Evolutionary conservation across 2,888 invertebrate species (phyloP).

Genomic region (Smittia sp.): DNA sequence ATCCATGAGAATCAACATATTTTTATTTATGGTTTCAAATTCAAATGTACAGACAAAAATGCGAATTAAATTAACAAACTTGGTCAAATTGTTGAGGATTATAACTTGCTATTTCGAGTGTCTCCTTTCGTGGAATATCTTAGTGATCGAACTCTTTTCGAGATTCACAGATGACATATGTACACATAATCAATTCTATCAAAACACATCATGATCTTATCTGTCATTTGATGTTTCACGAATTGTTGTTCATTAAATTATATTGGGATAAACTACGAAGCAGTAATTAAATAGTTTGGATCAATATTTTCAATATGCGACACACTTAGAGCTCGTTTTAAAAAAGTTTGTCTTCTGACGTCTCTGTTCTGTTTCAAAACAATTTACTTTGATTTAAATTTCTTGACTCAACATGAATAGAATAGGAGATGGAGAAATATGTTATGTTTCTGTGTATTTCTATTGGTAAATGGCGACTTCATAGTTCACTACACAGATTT

Average conservation of each 20-base stretch:
- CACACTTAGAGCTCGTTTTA: background rate
- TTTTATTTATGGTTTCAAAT: background rate
- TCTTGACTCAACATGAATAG: background rate
- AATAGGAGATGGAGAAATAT: background rate
- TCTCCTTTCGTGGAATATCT: too few relatives aligned
- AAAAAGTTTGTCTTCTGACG: background rate
- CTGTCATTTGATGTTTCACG: background rate
- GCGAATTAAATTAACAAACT: background rate
- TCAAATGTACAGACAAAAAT: background rate
- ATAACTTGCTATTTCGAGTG: background rate
- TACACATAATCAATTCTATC: background rate
- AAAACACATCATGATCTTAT: background rate
- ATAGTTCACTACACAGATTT: background rate
- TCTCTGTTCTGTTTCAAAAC: conserved; percentile 16
- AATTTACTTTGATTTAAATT: conserved; percentile 6
- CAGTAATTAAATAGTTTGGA: conserved; percentile 32
- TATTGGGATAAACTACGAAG: background rate
- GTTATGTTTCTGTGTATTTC: conserved; percentile 5
- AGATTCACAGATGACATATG: background rate
- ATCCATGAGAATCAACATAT: background rate
- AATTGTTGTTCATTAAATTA: background rate
- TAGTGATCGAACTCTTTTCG: too few relatives aligned
- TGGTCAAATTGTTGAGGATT: background rate
- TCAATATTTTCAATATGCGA: conserved; percentile 15
- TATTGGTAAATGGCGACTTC: background rate